These are phyloP conservation scores for Gymnopithys bicolor DNA, from an alignment of 2,797 vertebrate species.

Conservation along the genomic window DNA sequence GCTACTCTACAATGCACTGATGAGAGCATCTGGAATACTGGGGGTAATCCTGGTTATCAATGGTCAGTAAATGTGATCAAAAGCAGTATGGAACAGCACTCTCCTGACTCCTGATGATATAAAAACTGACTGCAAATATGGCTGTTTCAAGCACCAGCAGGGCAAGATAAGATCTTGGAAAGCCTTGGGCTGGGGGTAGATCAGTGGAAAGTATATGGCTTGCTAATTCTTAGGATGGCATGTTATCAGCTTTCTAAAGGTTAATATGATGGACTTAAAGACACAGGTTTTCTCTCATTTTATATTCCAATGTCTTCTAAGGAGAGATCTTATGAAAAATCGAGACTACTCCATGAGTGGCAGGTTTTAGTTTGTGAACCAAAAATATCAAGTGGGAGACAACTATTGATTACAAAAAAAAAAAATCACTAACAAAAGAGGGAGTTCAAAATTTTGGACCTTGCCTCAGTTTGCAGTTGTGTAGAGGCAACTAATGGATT, in stretches of 20 bases:
- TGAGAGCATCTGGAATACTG: neutral
- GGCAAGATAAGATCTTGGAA: neutral
- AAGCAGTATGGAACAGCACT: neutral
- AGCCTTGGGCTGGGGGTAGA: neutral
- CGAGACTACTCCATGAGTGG: neutral
- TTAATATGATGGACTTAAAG: neutral
- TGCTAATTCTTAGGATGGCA: neutral
- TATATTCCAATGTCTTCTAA: neutral
- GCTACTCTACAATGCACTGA: neutral
- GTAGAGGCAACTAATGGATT: neutral
- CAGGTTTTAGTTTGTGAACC: neutral
- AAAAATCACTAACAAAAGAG: neutral
- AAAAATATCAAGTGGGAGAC: neutral
- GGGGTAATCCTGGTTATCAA: neutral
- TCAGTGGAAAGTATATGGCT: neutral
- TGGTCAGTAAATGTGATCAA: neutral
- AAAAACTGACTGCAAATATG: neutral
- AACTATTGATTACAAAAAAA: neutral
- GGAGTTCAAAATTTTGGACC: neutral
- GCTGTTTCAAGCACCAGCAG: neutral
- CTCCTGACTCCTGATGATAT: neutral
- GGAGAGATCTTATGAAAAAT: neutral
- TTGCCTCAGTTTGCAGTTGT: neutral
- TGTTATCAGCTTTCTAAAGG: neutral
- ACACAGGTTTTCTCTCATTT: neutral